These are phyloP conservation scores for Gastracanthus pulcherrimus DNA, from an alignment of 2,888 invertebrate species.

Conservation along the genomic window DNA sequence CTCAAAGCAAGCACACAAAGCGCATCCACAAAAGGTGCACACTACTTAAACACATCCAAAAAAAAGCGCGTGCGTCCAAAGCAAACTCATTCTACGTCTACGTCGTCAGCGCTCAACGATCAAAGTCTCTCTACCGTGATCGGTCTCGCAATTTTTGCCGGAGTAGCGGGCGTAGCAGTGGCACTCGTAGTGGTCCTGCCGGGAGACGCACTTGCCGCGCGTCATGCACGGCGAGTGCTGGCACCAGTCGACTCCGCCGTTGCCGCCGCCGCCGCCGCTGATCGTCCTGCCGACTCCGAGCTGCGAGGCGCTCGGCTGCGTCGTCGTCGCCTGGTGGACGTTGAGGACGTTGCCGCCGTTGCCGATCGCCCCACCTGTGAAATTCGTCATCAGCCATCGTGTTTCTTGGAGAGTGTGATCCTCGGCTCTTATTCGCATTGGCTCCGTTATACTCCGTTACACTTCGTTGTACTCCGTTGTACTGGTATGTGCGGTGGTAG, in stretches of 20 bases:
- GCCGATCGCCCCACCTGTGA: constrained; percentile 70
- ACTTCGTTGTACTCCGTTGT: too few relatives aligned
- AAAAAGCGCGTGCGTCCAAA: too few relatives aligned
- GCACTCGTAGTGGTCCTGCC: constrained; percentile 89
- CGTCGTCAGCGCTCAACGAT: neutral
- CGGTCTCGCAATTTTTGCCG: constrained; percentile 92
- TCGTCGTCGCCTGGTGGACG: too few relatives aligned
- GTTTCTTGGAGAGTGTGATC: neutral
- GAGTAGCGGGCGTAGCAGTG: constrained; percentile 90
- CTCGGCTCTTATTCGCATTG: too few relatives aligned
- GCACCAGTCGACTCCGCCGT: constrained; percentile 82
- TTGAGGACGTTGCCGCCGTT: too few relatives aligned
- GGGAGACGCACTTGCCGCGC: constrained; percentile 88
- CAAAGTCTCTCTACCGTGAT: constrained; percentile 78
- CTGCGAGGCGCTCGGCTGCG: constrained; percentile 1
- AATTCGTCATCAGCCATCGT: constrained; percentile 3
- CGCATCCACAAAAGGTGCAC: too few relatives aligned
- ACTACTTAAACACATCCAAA: too few relatives aligned
- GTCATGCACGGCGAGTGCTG: constrained; percentile 90
- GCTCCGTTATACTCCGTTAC: too few relatives aligned
- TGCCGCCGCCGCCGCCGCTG: constrained; percentile 63
- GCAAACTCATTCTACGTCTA: too few relatives aligned
- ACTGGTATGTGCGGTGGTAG: too few relatives aligned
- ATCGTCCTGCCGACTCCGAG: constrained; percentile 16
- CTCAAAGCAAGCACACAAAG: too few relatives aligned